phyloP scores from a whole-genome alignment of 2,888 invertebrate genomes.

The Pandemis cinnamomeana region DNA sequence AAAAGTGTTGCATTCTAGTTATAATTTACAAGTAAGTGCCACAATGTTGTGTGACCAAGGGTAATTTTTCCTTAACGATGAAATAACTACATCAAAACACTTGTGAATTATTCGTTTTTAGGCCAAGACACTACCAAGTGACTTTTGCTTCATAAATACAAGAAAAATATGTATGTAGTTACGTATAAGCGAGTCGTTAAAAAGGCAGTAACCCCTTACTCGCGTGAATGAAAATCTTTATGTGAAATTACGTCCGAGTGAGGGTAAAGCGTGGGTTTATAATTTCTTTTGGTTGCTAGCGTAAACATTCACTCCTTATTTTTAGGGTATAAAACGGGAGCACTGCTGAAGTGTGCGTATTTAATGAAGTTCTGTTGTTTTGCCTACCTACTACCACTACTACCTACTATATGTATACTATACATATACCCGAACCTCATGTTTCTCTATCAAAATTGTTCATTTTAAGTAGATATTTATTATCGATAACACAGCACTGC shows the following conservation, averaged over 20 bases:
- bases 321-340: constrained; percentile 43
- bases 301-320: constrained; percentile 50
- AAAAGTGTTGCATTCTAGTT: neutral
- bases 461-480: neutral
- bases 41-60: neutral
- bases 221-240: constrained; percentile 56
- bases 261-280: constrained; percentile 52
- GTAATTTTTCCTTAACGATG: constrained; percentile 28
- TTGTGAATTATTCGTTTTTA: constrained; percentile 16
- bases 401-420: too few species aligned
- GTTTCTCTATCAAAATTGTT: too few species aligned
- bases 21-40: neutral
- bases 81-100: constrained; percentile 31
- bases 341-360: constrained; percentile 31
- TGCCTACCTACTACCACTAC: too few species aligned
- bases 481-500: neutral
- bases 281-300: constrained; percentile 50
- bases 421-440: too few species aligned
- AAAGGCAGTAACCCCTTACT: constrained; percentile 52
- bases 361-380: neutral
- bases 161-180: constrained; percentile 24
- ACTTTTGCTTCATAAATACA: constrained; percentile 25
- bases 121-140: constrained; percentile 26
- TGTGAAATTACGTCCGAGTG: constrained; percentile 50
- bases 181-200: constrained; percentile 48